Evolutionary conservation across 1,140 invertebrate genomes (phyloP).

Genomic region (Drosophila pallidifrons): DNA sequence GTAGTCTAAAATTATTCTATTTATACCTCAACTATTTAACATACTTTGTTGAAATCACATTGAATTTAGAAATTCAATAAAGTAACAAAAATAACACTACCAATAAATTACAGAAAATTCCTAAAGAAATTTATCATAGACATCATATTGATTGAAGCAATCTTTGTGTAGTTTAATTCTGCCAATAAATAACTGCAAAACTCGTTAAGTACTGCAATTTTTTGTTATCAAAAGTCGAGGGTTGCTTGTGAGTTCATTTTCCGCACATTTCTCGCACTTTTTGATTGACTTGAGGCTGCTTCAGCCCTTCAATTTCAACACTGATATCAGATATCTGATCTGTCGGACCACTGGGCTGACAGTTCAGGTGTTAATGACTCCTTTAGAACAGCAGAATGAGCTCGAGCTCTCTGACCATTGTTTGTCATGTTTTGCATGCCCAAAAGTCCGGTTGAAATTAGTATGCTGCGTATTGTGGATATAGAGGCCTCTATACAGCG

Average conservation of each 20-base stretch:
- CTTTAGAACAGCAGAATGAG: slow-evolving; percentile 42
- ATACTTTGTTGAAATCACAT: background rate
- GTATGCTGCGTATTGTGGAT: slow-evolving; percentile 10
- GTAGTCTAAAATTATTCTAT: background rate
- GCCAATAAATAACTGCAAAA: background rate
- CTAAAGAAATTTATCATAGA: too few species aligned
- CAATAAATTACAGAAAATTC: background rate
- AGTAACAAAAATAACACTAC: too few species aligned
- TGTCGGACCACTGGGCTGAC: slow-evolving; percentile 63
- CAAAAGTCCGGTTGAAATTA: slow-evolving; percentile 61
- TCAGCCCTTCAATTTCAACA: background rate
- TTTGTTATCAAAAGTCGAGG: background rate
- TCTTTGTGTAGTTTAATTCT: background rate
- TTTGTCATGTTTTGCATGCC: slow-evolving; percentile 64
- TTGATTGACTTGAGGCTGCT: background rate
- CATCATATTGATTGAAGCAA: too few species aligned
- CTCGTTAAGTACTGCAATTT: background rate
- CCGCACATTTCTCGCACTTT: background rate
- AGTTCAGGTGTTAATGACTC: slow-evolving; percentile 80
- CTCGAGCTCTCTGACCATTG: slow-evolving; percentile 7
- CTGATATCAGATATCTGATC: slow-evolving; percentile 60
- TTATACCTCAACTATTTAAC: background rate
- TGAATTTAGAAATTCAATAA: background rate
- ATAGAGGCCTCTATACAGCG: slow-evolving; percentile 7
- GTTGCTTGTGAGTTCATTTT: background rate